Conservation (phyloP, 92 coral and sea anemone genomes). For the Meandrina meandrites region DNA sequence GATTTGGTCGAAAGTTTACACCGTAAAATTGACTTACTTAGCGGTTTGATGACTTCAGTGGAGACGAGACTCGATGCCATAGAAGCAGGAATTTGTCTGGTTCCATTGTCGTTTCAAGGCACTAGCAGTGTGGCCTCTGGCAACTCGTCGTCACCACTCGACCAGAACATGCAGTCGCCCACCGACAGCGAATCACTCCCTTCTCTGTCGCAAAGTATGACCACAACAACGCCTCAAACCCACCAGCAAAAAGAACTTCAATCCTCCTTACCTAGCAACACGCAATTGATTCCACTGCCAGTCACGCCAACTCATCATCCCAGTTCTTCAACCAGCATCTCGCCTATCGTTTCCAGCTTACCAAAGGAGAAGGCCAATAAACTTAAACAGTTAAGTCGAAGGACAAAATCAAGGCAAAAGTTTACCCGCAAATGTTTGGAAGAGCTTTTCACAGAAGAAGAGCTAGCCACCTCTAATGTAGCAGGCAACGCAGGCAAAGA, state of each 20-base stretch:
- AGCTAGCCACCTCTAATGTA: slow-evolving; percentile 7
- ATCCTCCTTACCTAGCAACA: too few species aligned
- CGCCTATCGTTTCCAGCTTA: too few species aligned
- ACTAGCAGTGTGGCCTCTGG: slow-evolving; percentile 1
- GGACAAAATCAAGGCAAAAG: too few species aligned
- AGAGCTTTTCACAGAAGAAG: too few species aligned
- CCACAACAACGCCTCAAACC: too few species aligned
- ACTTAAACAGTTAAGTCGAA: too few species aligned
- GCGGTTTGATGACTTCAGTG: background rate
- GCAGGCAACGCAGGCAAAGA: slow-evolving; percentile 25
- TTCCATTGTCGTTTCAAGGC: slow-evolving; percentile 16
- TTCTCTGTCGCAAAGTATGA: background rate
- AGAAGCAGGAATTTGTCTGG: slow-evolving; percentile 27
- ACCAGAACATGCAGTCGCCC: background rate
- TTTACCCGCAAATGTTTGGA: too few species aligned
- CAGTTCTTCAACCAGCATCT: too few species aligned
- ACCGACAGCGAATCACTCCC: background rate
- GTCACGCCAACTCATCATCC: too few species aligned
- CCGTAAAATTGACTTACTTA: background rate
- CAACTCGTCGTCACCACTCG: background rate
- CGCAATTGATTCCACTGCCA: too few species aligned
- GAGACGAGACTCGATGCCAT: slow-evolving; percentile 12
- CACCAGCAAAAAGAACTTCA: too few species aligned
- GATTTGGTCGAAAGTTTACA: slow-evolving; percentile 21
- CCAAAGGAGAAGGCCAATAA: too few species aligned